Percentiles rank a stretch among this genome's conserved stretches.
These are phyloP conservation scores for Oryzaephilus surinamensis DNA, from an alignment of 1,140 invertebrate species.

Conservation along the genomic window DNA sequence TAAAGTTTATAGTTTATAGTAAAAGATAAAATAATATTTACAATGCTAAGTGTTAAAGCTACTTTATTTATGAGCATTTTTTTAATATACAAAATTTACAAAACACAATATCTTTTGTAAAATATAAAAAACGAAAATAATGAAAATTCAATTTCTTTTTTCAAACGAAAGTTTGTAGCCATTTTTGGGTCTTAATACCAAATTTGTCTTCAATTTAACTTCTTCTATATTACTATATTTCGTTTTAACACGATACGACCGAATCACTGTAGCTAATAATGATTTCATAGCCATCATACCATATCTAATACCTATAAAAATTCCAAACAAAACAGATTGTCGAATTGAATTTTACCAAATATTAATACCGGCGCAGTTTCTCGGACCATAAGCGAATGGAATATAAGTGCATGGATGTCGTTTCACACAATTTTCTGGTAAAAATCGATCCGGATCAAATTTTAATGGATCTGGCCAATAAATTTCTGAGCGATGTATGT, in stretches of 20 bases:
- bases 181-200: neutral
- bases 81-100: no score
- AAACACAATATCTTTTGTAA: no score
- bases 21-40: no score
- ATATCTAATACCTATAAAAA: neutral
- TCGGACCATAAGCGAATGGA: neutral
- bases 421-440: neutral
- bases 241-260: neutral
- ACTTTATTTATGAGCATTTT: no score
- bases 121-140: no score
- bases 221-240: conserved; percentile 1
- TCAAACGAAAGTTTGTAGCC: neutral
- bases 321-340: neutral
- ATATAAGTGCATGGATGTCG: neutral
- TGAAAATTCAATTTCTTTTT: conserved; percentile 1
- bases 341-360: neutral
- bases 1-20: no score
- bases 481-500: neutral
- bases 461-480: neutral
- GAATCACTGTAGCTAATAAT: neutral
- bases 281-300: conserved; percentile 6
- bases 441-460: no score
- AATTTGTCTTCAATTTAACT: conserved; percentile 2
- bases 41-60: no score
- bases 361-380: conserved; percentile 4